These are phyloP conservation scores for Tamias sibiricus DNA, from an alignment of 2,113 vertebrate species.

Conservation along the genomic window DNA sequence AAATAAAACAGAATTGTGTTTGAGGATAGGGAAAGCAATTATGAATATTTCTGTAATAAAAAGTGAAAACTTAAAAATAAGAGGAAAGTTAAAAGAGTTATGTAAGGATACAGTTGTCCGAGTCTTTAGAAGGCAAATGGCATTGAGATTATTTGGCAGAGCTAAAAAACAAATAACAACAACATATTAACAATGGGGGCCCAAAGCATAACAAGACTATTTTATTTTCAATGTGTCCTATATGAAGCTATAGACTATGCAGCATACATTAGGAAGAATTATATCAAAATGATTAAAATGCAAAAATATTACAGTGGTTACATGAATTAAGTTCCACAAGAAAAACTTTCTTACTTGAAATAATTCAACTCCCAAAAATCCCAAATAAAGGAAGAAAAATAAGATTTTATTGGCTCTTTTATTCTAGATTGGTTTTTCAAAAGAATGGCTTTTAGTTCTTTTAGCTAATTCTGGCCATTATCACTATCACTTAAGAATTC, in stretches of 20 bases:
- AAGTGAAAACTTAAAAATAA: slow-evolving; percentile 38
- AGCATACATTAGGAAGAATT: background rate
- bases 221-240: background rate
- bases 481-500: slow-evolving; percentile 22
- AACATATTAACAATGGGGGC: background rate
- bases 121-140: background rate
- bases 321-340: slow-evolving; percentile 28
- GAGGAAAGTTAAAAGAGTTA: slow-evolving; percentile 6
- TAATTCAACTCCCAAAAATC: slow-evolving; percentile 44
- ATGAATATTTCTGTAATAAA: slow-evolving; percentile 21
- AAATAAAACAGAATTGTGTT: slow-evolving; percentile 42
- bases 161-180: background rate
- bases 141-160: slow-evolving; percentile 34
- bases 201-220: slow-evolving; percentile 7
- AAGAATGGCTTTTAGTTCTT: slow-evolving; percentile 46
- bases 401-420: slow-evolving; percentile 41
- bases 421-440: background rate
- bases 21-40: slow-evolving; percentile 22
- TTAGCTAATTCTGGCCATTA: slow-evolving; percentile 11
- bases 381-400: slow-evolving; percentile 6
- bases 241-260: slow-evolving; percentile 16
- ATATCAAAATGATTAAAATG: slow-evolving; percentile 54
- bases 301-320: slow-evolving; percentile 21
- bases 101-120: background rate
- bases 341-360: slow-evolving; percentile 36